Base-by-base conservation (phyloP, 1,140 invertebrate species). In the Tetragonula clypearis region DNA sequence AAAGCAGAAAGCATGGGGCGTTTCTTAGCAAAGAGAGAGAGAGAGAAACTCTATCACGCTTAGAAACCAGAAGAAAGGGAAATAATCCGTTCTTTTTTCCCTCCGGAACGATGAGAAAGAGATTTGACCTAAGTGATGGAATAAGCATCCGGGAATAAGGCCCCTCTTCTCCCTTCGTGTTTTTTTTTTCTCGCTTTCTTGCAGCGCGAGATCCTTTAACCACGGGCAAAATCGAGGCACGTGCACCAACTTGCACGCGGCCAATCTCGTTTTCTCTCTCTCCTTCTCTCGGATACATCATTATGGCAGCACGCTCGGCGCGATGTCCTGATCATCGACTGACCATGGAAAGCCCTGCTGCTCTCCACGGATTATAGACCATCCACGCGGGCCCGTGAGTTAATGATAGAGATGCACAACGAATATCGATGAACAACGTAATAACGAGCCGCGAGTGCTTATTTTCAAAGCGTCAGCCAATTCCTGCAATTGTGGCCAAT, bases 181-280 rank as follows among this genome's bases (percentile, higher is more conserved):
- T 87, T 90, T 84, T 79, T 87, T 79, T 87, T 87, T 84, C 81
- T 85, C 68, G 68, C 86, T 49, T 53, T 87, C 71, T 74, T 19
- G 30, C n/a, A 19, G 53, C 49, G 49, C 55, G 53, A 41, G 41
- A 87, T 86, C 66, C 58, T 87, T 69, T 88, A 82, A 77, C 86
- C 78, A 87, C 79, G 56, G 56, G 35, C 84, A 65, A 86, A 85
- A 91, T 87, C 62, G 76, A 88, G 85, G 88, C 88, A 90, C 89
- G 89, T 89, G 89, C 81, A 84, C 66, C 65, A 58, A 65, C 41
- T 76, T 73, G 84, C 68, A 68, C 56, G 68, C 65, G n/a, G 78
- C 49, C 12, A 26, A 15, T 66, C 65, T 68, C 21, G 41, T 49
- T 58, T 15, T 76, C 41, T 30, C 41, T 68, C 23, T 56, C 41